Conservation (phyloP, 2,797 vertebrate species). For the Megaceryle alcyon region DNA sequence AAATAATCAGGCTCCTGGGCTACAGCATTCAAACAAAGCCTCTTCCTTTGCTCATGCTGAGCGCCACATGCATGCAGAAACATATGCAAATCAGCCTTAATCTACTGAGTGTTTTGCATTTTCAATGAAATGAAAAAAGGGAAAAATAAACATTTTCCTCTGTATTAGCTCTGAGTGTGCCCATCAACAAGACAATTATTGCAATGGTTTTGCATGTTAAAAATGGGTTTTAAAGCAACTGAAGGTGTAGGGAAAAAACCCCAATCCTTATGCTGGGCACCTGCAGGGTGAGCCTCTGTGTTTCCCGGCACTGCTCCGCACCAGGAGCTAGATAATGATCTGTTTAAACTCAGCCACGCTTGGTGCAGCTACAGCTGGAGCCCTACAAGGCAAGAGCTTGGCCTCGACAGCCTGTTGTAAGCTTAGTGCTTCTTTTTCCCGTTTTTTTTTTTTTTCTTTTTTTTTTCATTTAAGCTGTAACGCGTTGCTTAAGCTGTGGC, state of each 20-base stretch:
- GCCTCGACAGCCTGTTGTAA: not conserved
- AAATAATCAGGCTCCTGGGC: not conserved
- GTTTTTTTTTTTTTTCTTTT: not conserved
- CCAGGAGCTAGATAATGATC: not conserved
- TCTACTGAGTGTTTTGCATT: not conserved
- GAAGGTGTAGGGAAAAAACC: accelerated
- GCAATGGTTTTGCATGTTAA: not conserved
- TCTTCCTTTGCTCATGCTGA: not conserved
- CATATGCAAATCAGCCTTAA: not conserved
- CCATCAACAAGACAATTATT: not conserved
- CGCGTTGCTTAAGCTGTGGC: not conserved
- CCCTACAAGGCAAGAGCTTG: not conserved
- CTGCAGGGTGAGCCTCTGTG: not conserved
- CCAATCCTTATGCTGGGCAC: not conserved
- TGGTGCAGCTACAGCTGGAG: not conserved
- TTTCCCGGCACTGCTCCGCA: not conserved
- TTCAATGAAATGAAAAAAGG: not conserved
- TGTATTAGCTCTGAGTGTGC: not conserved
- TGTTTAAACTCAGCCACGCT: not conserved
- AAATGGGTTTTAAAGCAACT: not conserved
- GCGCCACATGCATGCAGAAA: not conserved
- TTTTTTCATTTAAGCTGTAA: not conserved
- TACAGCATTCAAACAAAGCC: not conserved
- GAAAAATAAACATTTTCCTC: constrained; percentile 20
- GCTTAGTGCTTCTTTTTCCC: not conserved